These are phyloP conservation scores for Carcinoscorpius rotundicauda DNA, from an alignment of 1,140 invertebrate genomes.

Conservation along the genomic window DNA sequence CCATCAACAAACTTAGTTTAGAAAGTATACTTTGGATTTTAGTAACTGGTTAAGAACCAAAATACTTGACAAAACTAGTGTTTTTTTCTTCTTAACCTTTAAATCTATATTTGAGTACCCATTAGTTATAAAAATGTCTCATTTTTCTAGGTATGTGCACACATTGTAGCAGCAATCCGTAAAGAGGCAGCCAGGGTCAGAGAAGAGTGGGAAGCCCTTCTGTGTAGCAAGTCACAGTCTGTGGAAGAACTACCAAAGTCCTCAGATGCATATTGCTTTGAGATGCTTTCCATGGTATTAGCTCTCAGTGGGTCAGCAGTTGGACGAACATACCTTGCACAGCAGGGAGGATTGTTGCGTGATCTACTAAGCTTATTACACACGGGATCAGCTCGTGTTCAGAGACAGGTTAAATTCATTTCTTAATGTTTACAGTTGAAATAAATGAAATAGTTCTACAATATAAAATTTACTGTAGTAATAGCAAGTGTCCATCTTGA, in stretches of 20 bases:
- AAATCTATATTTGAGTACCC: too few species aligned
- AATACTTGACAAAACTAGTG: too few species aligned
- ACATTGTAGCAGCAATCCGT: conserved; percentile 85
- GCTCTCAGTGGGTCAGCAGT: conserved; percentile 87
- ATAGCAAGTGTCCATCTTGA: too few species aligned
- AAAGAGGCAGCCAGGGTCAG: conserved; percentile 69
- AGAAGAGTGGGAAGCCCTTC: conserved; percentile 70
- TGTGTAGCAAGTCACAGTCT: conserved; percentile 27
- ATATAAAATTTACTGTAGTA: too few species aligned
- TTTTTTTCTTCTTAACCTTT: too few species aligned
- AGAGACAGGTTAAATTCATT: conserved; percentile 55
- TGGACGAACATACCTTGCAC: conserved; percentile 75
- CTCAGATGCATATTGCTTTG: conserved; percentile 89
- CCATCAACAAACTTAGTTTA: too few species aligned
- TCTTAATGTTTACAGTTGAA: too few species aligned
- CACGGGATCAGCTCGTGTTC: conserved; percentile 84
- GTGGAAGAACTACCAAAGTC: conserved; percentile 32
- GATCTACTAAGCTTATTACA: conserved; percentile 80
- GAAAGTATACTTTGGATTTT: too few species aligned
- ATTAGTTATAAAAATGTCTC: neutral
- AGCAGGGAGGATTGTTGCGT: conserved; percentile 66
- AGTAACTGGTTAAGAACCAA: too few species aligned
- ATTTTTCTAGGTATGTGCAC: conserved; percentile 56
- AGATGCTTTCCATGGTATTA: conserved; percentile 87
- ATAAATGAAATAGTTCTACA: too few species aligned